Percentiles rank a stretch among this genome's conserved stretches.
Evolutionary conservation across 2,797 vertebrate genomes (phyloP).

Genomic region (Nannoperca australis): DNA sequence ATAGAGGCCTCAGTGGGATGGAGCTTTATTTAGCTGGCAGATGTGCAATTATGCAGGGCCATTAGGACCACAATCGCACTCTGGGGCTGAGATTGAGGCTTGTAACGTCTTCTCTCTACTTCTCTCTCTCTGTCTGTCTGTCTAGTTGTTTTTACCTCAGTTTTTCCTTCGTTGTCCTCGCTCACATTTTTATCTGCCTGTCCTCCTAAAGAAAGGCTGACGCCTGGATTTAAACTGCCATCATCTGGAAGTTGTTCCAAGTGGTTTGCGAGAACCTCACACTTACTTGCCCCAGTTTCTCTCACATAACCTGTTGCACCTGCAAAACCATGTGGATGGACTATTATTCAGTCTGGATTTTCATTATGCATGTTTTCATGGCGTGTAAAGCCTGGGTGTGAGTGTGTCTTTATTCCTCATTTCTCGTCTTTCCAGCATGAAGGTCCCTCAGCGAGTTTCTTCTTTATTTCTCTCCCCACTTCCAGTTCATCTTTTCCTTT

Average conservation of each 20-base stretch:
- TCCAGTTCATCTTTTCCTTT: constrained; percentile 8
- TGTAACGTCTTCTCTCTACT: constrained; percentile 38
- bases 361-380: constrained; percentile 54
- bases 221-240: constrained; percentile 11
- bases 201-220: not conserved
- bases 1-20: constrained; percentile 66
- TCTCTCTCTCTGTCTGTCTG: not conserved
- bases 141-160: not conserved
- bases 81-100: constrained; percentile 35
- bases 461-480: constrained; percentile 1
- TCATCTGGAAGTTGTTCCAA: constrained; percentile 36
- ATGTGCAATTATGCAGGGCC: constrained; percentile 80
- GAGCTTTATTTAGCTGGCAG: constrained; percentile 79
- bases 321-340: constrained; percentile 55
- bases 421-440: constrained; percentile 47
- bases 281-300: constrained; percentile 51
- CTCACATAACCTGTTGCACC: constrained; percentile 66
- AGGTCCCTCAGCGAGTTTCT: constrained; percentile 36
- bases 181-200: constrained; percentile 5
- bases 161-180: constrained; percentile 8
- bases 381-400: constrained; percentile 21
- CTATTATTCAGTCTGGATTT: constrained; percentile 63
- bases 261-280: constrained; percentile 23
- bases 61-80: constrained; percentile 67
- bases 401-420: constrained; percentile 52